Percentiles rank a stretch among this genome's conserved stretches.
These are phyloP conservation scores for Zaprionus lineosus DNA, from an alignment of 2,888 invertebrate genomes.

Conservation along the genomic window DNA sequence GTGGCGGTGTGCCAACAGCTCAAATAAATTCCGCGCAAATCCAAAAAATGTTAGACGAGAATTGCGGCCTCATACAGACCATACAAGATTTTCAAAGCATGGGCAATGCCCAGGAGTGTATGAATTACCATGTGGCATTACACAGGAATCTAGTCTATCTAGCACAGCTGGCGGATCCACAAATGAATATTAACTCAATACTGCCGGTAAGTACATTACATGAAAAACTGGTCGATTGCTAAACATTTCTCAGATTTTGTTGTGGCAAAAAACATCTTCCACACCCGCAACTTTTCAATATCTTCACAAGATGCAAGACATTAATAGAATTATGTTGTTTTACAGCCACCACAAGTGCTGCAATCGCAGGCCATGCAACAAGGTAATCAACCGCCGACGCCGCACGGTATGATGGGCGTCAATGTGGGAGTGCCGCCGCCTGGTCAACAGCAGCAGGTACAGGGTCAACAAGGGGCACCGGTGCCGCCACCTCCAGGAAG, in stretches of 20 bases:
- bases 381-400: slow-evolving; percentile 77
- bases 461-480: slow-evolving; percentile 37
- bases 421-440: slow-evolving; percentile 73
- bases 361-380: slow-evolving; percentile 81
- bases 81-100: slow-evolving; percentile 98
- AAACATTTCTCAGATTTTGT: background rate
- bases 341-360: slow-evolving; percentile 85
- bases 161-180: slow-evolving; percentile 97
- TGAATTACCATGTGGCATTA: slow-evolving; percentile 96
- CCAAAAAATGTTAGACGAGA: slow-evolving; percentile 98
- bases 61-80: slow-evolving; percentile 97
- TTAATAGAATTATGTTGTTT: background rate
- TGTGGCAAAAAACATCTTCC: background rate
- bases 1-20: slow-evolving; percentile 83
- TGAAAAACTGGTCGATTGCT: background rate
- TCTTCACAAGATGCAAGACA: too few species aligned
- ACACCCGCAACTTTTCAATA: background rate
- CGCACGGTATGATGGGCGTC: slow-evolving; percentile 79
- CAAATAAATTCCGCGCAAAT: slow-evolving; percentile 93
- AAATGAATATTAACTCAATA: slow-evolving; percentile 94
- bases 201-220: slow-evolving; percentile 89
- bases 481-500: slow-evolving; percentile 60
- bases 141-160: slow-evolving; percentile 98
- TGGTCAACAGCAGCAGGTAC: slow-evolving; percentile 50
- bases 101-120: slow-evolving; percentile 95